Base-by-base conservation (phyloP, 1,140 invertebrate genomes). In the Papilio polyxenes region DNA sequence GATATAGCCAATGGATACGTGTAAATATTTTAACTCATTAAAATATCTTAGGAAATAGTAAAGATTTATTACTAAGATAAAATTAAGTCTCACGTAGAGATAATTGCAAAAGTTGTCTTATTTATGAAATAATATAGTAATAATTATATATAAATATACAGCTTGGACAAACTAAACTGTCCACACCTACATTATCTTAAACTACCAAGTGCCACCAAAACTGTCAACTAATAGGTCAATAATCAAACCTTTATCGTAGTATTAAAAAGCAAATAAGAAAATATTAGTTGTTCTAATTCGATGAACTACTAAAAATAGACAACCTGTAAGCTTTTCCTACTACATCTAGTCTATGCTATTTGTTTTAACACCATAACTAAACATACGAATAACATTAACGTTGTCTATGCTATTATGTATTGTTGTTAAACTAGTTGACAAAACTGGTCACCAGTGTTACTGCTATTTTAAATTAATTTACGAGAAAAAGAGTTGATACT, bases 1-100 rank as follows among this genome's bases (percentile, higher is more conserved):
- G 76, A 79, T 79, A 79, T 79, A 79, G 53, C 51, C 76, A 78
- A 51, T 40, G 13, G 23, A 37, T 79, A 62, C 77, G 77, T 79
- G 77, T 79, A 79, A 62, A 79, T 62, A 79, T 79, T 79, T 62
- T 56, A 59, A 79, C 77, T 79, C 77, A 79, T 79, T 79, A 79
- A 79, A 79, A 79, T 79, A 62, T 62, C 77, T 79, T 40, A 79
- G 77, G 56, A 79, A 79, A 79, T 62, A 62, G 31, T 62, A 79
- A 40, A 62, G 31, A 79, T 79, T 59, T 79, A 79, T 79, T 62
- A 77, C 44, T 37, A 53, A 49, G 49, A 49, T 75, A 51, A 51
- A 31, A 75, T 53, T 53, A 76, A 76, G 48, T 51, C 53, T 51
- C 48, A 56, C n/a, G 13, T 31, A 49, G 49, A 23, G 5, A 9